phyloP scores from a whole-genome alignment of 2,113 vertebrate genomes.

The Marcusenius ussheri region DNA sequence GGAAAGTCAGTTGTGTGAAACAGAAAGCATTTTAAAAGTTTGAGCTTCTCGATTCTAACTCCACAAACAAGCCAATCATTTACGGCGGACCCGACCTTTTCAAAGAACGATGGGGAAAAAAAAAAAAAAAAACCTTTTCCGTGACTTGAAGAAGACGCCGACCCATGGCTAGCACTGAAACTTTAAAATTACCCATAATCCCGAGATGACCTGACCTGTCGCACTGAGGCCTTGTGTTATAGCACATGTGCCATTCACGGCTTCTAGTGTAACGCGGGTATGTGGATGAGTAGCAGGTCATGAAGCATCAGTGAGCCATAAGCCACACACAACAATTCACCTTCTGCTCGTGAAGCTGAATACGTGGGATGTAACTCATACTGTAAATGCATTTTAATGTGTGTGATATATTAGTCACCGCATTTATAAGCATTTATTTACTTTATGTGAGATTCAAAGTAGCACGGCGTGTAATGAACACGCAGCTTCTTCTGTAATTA shows the following conservation, averaged over 20 bases:
- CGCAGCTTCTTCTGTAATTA: not conserved
- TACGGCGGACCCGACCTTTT: not conserved
- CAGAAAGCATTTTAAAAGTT: not conserved
- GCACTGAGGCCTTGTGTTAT: not conserved
- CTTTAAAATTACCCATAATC: not conserved
- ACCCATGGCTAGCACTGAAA: not conserved
- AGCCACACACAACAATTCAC: not conserved
- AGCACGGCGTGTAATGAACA: not conserved
- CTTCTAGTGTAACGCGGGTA: not conserved
- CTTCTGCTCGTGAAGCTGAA: not conserved
- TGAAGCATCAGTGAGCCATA: not conserved
- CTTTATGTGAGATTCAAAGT: not conserved
- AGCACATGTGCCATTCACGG: not conserved
- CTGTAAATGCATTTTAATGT: not conserved
- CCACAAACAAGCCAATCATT: not conserved
- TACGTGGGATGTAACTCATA: not conserved
- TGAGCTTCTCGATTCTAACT: not conserved
- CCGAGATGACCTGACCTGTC: not conserved
- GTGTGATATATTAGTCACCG: not conserved
- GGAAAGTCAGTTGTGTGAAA: not conserved
- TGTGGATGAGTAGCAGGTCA: not conserved
- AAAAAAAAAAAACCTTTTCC: not conserved
- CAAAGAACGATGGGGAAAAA: not conserved
- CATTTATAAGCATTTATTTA: not conserved
- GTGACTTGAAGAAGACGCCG: not conserved